Base-by-base conservation (phyloP, 2,113 vertebrate species). In the Seriola dumerili region DNA sequence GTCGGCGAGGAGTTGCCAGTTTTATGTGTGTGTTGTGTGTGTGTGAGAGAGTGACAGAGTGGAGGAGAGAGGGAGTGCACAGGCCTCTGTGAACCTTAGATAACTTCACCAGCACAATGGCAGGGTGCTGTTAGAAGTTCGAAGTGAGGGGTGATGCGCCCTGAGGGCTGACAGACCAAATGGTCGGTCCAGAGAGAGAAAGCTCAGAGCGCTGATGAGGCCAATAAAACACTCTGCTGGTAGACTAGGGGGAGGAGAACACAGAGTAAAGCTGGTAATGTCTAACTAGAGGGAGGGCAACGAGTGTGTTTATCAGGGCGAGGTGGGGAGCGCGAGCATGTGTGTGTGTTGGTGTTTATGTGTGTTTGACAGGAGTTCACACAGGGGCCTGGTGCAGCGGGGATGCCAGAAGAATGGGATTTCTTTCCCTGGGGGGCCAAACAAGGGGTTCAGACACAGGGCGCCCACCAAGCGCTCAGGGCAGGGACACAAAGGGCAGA, bases 261-360 rank as follows among this genome's bases (percentile, higher is more conserved):
- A 64, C 76, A 23, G 65, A 65, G 79, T 38, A 68, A 68, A 82
- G 89, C 88, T 92, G 80, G 84, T 92, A 93, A 94, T 93, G 84
- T 84, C 90, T 93, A 94, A 94, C 94, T 84, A 88, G 87, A 83
- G 83, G 81, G 86, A 87, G 80, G 86, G 73, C 69, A 78, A 78
- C 54, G 71, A 81, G 80, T 73, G 84, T 85, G 78, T 91, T 91
- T 92, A 88, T 84, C 23, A 13, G 81, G 81, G 71, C 17, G 9
- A 80, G 79, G 72, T 71, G 25, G 77, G 62, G 62, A 68, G 75
- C 21, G 78, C 0, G 14, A 68, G 72, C 48, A 10, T 83, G 70
- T 76, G 67, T 61, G 69, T 84, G 78, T 80, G 86, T 90, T 81
- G 78, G 72, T 77, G 80, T 88, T 71, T 85, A 63, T 67, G 73